These are phyloP conservation scores for Bursaphelenchus okinawaensis DNA, from an alignment of 2,888 invertebrate species.

Conservation along the genomic window DNA sequence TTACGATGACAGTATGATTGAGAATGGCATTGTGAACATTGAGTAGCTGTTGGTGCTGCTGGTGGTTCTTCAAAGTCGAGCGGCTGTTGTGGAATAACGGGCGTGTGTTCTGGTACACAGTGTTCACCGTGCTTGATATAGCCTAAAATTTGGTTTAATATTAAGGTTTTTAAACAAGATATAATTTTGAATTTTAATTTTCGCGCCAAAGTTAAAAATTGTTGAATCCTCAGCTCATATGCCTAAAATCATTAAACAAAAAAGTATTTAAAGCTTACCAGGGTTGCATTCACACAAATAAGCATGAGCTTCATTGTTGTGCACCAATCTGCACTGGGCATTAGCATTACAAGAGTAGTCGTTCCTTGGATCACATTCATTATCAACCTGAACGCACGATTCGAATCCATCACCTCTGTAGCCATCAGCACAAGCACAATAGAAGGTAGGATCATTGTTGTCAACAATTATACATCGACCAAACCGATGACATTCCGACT, in stretches of 20 bases:
- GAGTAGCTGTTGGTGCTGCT: constrained; percentile 24
- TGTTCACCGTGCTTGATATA: constrained; percentile 5
- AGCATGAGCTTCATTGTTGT: constrained; percentile 48
- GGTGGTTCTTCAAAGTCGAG: background rate
- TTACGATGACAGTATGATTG: constrained; percentile 37
- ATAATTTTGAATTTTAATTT: too few species aligned
- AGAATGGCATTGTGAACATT: constrained; percentile 38
- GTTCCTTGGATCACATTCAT: constrained; percentile 49
- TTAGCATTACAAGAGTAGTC: constrained; percentile 45
- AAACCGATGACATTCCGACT: constrained; percentile 59
- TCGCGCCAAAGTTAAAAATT: too few species aligned
- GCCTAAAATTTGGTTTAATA: constrained; percentile 12
- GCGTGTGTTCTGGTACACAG: constrained; percentile 9
- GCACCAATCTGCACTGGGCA: constrained; percentile 57
- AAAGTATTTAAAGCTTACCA: constrained; percentile 13
- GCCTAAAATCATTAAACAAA: background rate
- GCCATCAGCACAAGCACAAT: constrained; percentile 60
- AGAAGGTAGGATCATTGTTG: constrained; percentile 56
- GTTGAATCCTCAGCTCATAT: too few species aligned
- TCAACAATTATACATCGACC: constrained; percentile 58
- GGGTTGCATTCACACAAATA: constrained; percentile 65
- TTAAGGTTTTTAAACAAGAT: too few species aligned
- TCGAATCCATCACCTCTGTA: constrained; percentile 60
- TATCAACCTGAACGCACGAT: background rate
- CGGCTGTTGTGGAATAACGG: background rate